Base-by-base conservation (phyloP, 1,140 invertebrate genomes). In the Sitophilus oryzae region DNA sequence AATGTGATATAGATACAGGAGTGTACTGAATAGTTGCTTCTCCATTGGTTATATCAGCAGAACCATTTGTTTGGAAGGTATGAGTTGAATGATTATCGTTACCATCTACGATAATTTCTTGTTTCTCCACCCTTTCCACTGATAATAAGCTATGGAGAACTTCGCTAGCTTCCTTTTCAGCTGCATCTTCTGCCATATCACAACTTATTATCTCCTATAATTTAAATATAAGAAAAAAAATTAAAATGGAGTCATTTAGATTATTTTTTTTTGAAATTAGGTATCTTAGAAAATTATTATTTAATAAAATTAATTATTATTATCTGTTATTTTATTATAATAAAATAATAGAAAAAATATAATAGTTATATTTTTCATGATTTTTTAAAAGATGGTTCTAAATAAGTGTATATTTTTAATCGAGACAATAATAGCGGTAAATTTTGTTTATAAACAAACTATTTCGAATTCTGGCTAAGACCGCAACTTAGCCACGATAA, bases 141-240 rank as follows among this genome's bases (percentile, higher is more conserved):
- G 80, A 80, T 47, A 83, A 67, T 48, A 83, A 68, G 5, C 80
- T 80, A 60, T 81, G 80, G 37, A 83, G 69, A 19, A 82, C 80
- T 70, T 82, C 80, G 65, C 80, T 82, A 2, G 80, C 81, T 70
- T 82, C 81, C 61, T 81, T 82, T 68, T 82, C 81, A 20, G 79
- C 79, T 45, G 64, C 66, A 60, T 69, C 67, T 56, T 62, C 56
- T 25, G 68, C 65, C 70, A 72, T 72, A n/a, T n/a, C n/a, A n/a
- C n/a, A n/a, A n/a, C n/a, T n/a, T n/a, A n/a, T n/a, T n/a, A n/a
- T n/a, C n/a, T n/a, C n/a, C n/a, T n/a, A n/a, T n/a, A n/a, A n/a
- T n/a, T n/a, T n/a, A n/a, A n/a, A n/a, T n/a, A n/a, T n/a, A n/a
- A n/a, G n/a, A n/a, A n/a, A n/a, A n/a, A n/a, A n/a, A n/a, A n/a